A percentile compares a stretch with the other conserved stretches of the same genome.
Conservation (phyloP, 2,797 vertebrate species). For the Apodemus agrarius region DNA sequence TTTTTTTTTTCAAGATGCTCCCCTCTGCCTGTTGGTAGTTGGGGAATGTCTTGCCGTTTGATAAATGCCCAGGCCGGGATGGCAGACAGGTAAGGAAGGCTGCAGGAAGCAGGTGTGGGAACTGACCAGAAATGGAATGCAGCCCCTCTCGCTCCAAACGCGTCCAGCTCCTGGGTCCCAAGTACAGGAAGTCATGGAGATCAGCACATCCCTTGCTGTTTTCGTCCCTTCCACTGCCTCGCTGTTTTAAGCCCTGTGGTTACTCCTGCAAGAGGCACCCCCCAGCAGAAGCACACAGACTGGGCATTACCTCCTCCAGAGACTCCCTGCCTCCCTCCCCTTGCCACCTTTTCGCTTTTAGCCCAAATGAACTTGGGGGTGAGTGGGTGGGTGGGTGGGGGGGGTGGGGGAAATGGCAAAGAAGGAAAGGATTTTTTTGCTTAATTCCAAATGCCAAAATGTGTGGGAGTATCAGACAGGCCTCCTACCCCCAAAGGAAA, state of each 20-base stretch:
- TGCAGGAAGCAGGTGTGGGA: not conserved
- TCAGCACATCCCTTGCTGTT: too few relatives aligned
- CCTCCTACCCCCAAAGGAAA: not conserved
- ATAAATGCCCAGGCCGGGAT: not conserved
- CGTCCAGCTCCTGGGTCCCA: not conserved
- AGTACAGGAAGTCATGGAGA: not conserved
- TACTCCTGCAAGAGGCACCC: not conserved
- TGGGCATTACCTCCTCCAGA: not conserved
- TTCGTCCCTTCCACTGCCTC: not conserved
- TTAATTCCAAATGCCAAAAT: not conserved
- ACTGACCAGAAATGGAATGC: not conserved
- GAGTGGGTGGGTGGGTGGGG: too few relatives aligned
- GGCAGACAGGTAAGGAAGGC: not conserved
- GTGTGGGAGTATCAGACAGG: not conserved
- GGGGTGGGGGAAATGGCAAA: not conserved
- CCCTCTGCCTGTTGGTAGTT: conserved; percentile 11
- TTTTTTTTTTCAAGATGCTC: conserved; percentile 52
- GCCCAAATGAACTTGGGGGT: not conserved
- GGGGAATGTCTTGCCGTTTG: conserved; percentile 35
- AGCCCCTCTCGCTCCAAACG: not conserved
- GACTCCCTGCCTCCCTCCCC: not conserved
- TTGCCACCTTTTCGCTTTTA: not conserved
- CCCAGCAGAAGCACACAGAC: not conserved
- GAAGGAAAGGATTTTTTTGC: not conserved
- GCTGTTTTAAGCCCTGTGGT: not conserved